A percentile compares a stretch with the other conserved stretches of the same genome.
phyloP scores from a whole-genome alignment of 2,113 vertebrate genomes.

The Tragelaphus scriptus region DNA sequence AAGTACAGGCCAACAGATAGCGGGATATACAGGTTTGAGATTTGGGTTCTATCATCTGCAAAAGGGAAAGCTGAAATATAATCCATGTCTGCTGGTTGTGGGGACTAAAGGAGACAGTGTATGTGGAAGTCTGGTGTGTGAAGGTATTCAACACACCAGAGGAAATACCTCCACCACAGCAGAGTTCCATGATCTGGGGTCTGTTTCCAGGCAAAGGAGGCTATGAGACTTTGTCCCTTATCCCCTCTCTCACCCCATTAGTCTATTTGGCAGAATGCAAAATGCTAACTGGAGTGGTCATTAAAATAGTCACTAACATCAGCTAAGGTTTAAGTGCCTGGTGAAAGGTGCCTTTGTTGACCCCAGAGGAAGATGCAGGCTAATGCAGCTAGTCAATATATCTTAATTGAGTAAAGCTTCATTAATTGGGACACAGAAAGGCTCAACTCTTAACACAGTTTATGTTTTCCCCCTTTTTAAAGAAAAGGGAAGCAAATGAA shows the following conservation, averaged over 20 bases:
- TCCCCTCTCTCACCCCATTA: background rate
- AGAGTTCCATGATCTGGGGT: background rate
- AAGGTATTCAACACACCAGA: background rate
- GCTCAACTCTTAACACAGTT: background rate
- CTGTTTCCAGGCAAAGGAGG: background rate
- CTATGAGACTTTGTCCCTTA: background rate
- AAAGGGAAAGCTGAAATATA: background rate
- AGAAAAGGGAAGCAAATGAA: conserved; percentile 39
- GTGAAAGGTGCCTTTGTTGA: background rate
- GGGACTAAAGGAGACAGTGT: background rate
- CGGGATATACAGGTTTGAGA: background rate
- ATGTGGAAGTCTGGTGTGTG: background rate
- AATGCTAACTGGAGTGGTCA: background rate
- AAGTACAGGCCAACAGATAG: background rate
- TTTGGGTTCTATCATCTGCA: background rate
- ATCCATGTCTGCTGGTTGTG: background rate
- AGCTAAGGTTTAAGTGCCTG: background rate
- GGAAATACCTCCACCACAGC: background rate
- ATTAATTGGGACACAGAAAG: background rate
- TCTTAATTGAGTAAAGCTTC: conserved; percentile 10
- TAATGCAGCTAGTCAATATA: background rate
- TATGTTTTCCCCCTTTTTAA: background rate
- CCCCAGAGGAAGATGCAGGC: background rate
- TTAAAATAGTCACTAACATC: background rate
- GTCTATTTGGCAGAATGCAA: background rate